Evolutionary conservation across 92 coral and sea anemone genomes (phyloP).

Genomic region (Zoanthus gigantus): DNA sequence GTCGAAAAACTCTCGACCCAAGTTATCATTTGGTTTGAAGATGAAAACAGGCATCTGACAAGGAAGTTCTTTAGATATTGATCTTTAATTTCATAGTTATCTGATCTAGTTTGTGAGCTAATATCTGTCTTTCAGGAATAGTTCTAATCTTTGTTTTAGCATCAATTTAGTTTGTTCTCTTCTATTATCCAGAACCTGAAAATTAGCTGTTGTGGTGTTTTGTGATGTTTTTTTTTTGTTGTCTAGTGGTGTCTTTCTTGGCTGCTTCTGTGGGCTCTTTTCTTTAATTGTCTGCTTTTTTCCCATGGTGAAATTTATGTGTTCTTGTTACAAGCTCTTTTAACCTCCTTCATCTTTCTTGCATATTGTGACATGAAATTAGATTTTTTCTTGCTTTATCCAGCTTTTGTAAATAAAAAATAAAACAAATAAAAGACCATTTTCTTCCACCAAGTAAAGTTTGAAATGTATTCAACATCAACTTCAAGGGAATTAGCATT

Average conservation of each 20-base stretch:
- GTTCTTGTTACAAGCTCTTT: too few relatives aligned
- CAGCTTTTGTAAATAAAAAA: too few relatives aligned
- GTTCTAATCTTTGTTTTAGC: neutral
- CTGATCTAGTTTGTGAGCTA: neutral
- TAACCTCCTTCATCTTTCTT: too few relatives aligned
- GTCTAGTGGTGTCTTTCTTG: neutral
- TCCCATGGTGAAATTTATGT: too few relatives aligned
- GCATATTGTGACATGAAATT: too few relatives aligned
- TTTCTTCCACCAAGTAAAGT: too few relatives aligned
- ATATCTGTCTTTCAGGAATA: neutral
- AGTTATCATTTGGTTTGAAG: constrained; percentile 91
- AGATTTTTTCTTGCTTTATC: too few relatives aligned
- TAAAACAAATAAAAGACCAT: too few relatives aligned
- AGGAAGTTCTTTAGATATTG: neutral
- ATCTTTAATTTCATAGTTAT: neutral
- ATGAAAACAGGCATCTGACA: constrained; percentile 56
- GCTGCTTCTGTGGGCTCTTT: neutral
- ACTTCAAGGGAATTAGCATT: neutral
- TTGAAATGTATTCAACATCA: too few relatives aligned
- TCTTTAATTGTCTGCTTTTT: neutral
- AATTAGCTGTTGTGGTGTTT: too few relatives aligned
- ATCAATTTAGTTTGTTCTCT: neutral
- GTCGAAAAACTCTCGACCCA: constrained; percentile 88
- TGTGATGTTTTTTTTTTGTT: neutral
- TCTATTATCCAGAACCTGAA: too few relatives aligned